These are phyloP conservation scores for Ennomos erosarius DNA, from an alignment of 2,888 invertebrate genomes.

Conservation along the genomic window DNA sequence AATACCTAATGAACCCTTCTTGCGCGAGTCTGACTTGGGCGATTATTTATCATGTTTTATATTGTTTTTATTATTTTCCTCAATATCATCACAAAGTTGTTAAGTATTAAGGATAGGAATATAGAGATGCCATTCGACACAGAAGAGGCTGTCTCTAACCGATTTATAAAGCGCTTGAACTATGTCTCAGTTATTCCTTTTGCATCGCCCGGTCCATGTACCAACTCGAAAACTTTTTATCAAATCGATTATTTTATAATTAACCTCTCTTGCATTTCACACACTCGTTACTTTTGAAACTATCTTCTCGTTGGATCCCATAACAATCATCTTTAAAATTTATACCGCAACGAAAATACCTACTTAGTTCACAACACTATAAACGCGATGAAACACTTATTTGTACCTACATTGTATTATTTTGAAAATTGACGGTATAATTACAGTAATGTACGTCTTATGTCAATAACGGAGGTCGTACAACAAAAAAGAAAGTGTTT, in stretches of 20 bases:
- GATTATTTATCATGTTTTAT: no score
- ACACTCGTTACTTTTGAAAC: constrained; percentile 44
- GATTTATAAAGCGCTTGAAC: constrained; percentile 66
- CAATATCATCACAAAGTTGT: constrained; percentile 7
- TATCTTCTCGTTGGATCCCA: constrained; percentile 31
- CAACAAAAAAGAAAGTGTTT: constrained; percentile 73
- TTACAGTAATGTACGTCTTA: constrained; percentile 64
- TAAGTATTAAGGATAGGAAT: constrained; percentile 56
- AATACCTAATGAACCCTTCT: no score
- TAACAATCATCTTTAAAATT: constrained; percentile 47
- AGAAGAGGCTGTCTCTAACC: constrained; percentile 70
- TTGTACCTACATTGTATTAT: constrained; percentile 46
- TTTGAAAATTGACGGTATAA: constrained; percentile 61
- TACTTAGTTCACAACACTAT: constrained; percentile 22
- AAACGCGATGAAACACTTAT: constrained; percentile 45
- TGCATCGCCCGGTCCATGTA: constrained; percentile 30
- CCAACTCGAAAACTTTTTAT: constrained; percentile 29
- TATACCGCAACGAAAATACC: constrained; percentile 37
- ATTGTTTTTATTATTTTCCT: background rate
- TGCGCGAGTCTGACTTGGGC: no score
- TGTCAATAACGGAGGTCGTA: constrained; percentile 75
- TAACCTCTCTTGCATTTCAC: constrained; percentile 39
- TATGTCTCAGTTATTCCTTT: constrained; percentile 59
- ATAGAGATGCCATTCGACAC: constrained; percentile 62
- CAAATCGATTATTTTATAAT: constrained; percentile 35